Percentiles rank a stretch among this genome's conserved stretches.
These are phyloP conservation scores for Melanchra persicariae DNA, from an alignment of 2,888 invertebrate genomes.

Conservation along the genomic window DNA sequence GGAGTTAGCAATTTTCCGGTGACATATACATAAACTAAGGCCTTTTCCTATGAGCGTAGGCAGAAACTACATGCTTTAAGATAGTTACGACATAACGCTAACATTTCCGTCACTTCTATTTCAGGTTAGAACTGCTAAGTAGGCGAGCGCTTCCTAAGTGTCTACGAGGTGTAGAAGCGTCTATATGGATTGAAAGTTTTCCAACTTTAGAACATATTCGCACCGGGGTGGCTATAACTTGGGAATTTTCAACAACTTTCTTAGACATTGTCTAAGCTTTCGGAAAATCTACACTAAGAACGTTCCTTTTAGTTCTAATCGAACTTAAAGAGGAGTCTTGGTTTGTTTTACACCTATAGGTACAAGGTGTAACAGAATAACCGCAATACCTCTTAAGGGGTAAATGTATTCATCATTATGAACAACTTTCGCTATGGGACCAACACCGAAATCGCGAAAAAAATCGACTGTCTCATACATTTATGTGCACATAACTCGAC, in stretches of 20 bases:
- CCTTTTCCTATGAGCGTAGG: too few relatives aligned
- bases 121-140: slow-evolving; percentile 56
- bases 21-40: too few relatives aligned
- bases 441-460: too few relatives aligned
- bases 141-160: slow-evolving; percentile 53
- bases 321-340: slow-evolving; percentile 3
- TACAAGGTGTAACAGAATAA: too few relatives aligned
- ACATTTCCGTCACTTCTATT: slow-evolving; percentile 18
- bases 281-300: slow-evolving; percentile 19
- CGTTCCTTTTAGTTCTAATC: slow-evolving; percentile 17
- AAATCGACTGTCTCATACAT: too few relatives aligned
- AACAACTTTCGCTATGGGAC: too few relatives aligned
- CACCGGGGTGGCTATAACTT: slow-evolving; percentile 30
- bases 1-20: too few relatives aligned
- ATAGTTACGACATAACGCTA: slow-evolving; percentile 1
- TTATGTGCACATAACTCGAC: too few relatives aligned
- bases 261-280: slow-evolving; percentile 30
- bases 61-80: neutral
- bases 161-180: slow-evolving; percentile 50
- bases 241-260: slow-evolving; percentile 54
- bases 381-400: too few relatives aligned
- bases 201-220: slow-evolving; percentile 56
- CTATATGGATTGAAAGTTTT: slow-evolving; percentile 59
- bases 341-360: slow-evolving; percentile 4
- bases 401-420: too few relatives aligned